These are phyloP conservation scores for Ligdia adustata DNA, from an alignment of 2,888 invertebrate genomes.

Conservation along the genomic window DNA sequence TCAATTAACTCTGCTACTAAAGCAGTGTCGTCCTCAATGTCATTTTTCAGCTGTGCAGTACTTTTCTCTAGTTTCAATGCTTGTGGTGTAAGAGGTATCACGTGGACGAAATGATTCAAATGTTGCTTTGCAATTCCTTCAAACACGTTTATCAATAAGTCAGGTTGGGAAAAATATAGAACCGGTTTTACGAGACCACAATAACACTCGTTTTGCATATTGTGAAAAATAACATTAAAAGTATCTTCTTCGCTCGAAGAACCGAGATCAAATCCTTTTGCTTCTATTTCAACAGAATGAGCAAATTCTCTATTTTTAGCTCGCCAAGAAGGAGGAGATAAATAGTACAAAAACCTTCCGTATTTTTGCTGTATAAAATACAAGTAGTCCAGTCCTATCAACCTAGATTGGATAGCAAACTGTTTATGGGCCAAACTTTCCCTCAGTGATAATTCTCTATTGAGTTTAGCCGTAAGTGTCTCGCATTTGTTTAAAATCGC, in stretches of 20 bases:
- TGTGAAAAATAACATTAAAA: conserved; percentile 67
- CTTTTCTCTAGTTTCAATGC: conserved; percentile 54
- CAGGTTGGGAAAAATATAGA: conserved; percentile 83
- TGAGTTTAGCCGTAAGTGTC: conserved; percentile 64
- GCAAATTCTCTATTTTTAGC: conserved; percentile 78
- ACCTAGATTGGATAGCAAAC: conserved; percentile 63
- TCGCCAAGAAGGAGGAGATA: conserved; percentile 86
- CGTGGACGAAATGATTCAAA: conserved; percentile 84
- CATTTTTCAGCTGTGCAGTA: neutral
- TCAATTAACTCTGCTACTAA: conserved; percentile 52
- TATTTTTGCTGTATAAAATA: conserved; percentile 86
- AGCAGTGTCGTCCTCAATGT: conserved; percentile 61
- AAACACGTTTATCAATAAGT: conserved; percentile 83
- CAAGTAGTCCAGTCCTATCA: conserved; percentile 85
- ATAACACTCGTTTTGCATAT: conserved; percentile 75
- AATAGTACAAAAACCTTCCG: conserved; percentile 86
- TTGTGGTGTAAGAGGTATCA: conserved; percentile 82
- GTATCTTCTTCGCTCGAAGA: conserved; percentile 64
- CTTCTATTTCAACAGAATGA: conserved; percentile 72
- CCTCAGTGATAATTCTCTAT: conserved; percentile 66
- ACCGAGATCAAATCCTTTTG: conserved; percentile 71
- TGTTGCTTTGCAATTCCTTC: conserved; percentile 86
- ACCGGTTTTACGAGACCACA: conserved; percentile 69
- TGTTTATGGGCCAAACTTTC: conserved; percentile 67
- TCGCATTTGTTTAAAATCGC: conserved; percentile 78